Evolutionary conservation across 1,140 invertebrate genomes (phyloP), one percentile per base, ranked within the genome.

Genomic region (Drosophila auraria): DNA sequence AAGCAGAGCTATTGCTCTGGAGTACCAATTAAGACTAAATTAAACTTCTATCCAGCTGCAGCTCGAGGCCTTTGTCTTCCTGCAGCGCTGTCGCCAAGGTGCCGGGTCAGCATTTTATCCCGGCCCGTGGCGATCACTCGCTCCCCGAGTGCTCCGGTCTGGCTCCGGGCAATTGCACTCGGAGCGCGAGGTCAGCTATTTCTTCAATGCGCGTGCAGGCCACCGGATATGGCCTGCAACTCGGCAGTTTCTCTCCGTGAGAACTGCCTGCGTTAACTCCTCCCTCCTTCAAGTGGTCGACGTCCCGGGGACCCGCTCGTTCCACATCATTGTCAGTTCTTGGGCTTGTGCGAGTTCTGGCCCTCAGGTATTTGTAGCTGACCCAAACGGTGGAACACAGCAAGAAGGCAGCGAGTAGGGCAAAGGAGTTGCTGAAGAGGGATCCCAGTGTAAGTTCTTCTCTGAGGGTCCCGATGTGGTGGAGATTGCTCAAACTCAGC

Each of bases 201-300:
- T 33, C 30, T 33, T 33, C 30, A 1, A 9, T 33, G 30, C 30
- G 30, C 30, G 14, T 50, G 53, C 2, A 17, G 53, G 17, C 33
- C 30, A 17, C 53, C 53, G 53, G 53, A 56, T 56, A 17, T 17
- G 53, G 53, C 53, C 17, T 56, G 50, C 50, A 53, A 53, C 27
- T 30, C 12, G 12, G 50, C 25, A 27, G 25, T 27, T 53, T 51
- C 20, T 15, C 27, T 51, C 15, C 11, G 12, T 40, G 38, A 14
- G 12, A 15, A 40, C 5, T 36, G 51, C 6, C 2, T 25, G 51
- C 36, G 27, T 56, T 44, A 44, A 58, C 56, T 58, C 25, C 11
- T 58, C 54, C 36, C 36, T 23, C 36, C 36, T 57, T 57, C 7
- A 33, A 53, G n/a, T 53, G 50, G 50, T 33, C 27, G 14, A 15